Base-by-base conservation (phyloP, 1,140 invertebrate genomes). In the Drosophila nannoptera region DNA sequence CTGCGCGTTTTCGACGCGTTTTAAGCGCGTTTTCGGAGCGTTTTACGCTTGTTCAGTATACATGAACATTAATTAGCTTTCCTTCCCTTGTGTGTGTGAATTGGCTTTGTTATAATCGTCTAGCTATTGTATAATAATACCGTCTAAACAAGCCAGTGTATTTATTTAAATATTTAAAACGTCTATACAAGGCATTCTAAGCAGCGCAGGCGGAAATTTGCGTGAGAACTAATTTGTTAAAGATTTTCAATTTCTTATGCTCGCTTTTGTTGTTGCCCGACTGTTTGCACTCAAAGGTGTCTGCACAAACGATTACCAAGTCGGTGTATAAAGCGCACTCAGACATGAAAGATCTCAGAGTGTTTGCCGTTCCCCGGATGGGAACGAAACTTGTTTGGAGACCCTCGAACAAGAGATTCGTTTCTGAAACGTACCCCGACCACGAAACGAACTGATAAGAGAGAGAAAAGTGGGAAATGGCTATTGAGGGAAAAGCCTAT, bases 151-250 rank as follows among this genome's bases (percentile, higher is more conserved):
- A 50, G 9, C 63, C 22, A 43, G 7, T 60, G 73, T 73, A 73
- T 86, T 71, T 86, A 86, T 84, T 84, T 80, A 71, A 77, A 83
- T 77, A 83, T 86, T 74, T 73, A 55, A 77, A 73, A 53, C 56
- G 66, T 73, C 55, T 69, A 48, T 59, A 53, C 65, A 65, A 48
- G 29, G 33, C 63, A 65, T 73, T 80, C 80, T 69, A 38, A 65
- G 76, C 68, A 76, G 49, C 38, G 32, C 48, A 72, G 65, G 49
- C 78, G 78, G 75, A 82, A 82, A 82, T 75, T 70, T 73, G 63
- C 77, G 80, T 84, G 80, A 73, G 80, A 84, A 86, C 73, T 65
- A 43, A 50, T 60, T 54, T 48, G 52, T 29, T 40, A 36, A 46
- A 46, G n/a, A 43, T 43, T 31, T 52, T 68, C 12, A 12, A n/a